These are phyloP conservation scores for Phytoseiulus persimilis DNA, from an alignment of 2,888 invertebrate species.

Conservation along the genomic window DNA sequence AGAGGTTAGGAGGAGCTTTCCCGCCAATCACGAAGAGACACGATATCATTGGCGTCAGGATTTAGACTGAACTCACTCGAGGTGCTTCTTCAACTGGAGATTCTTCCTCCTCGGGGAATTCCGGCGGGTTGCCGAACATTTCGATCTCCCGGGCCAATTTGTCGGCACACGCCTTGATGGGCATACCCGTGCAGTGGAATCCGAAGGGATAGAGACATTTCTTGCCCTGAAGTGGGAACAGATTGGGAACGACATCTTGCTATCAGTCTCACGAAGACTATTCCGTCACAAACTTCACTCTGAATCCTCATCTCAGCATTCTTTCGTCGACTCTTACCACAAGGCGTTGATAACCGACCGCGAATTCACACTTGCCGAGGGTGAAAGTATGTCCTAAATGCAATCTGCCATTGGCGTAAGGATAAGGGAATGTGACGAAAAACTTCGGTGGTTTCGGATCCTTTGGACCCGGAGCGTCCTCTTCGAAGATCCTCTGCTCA, in stretches of 20 bases:
- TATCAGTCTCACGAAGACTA: not conserved
- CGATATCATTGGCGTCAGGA: too few species aligned
- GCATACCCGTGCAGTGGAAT: conserved; percentile 99
- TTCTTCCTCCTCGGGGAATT: conserved; percentile 63
- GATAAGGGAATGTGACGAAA: conserved; percentile 89
- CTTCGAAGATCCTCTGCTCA: conserved; percentile 67
- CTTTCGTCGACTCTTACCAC: conserved; percentile 50
- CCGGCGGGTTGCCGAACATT: conserved; percentile 80
- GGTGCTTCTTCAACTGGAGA: conserved; percentile 46
- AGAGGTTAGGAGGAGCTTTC: too few species aligned
- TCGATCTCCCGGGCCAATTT: conserved; percentile 89
- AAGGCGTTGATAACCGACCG: conserved; percentile 78
- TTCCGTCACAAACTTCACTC: not conserved
- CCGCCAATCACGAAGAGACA: too few species aligned
- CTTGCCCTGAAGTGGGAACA: conserved; percentile 58
- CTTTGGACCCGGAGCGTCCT: conserved; percentile 59
- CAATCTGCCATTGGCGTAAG: conserved; percentile 97
- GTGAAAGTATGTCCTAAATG: conserved; percentile 97
- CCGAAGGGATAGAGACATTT: conserved; percentile 91
- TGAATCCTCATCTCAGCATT: too few species aligned
- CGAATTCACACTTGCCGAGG: conserved; percentile 94
- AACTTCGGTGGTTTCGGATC: conserved; percentile 59
- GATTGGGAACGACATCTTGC: not conserved
- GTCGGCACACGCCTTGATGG: conserved; percentile 97
- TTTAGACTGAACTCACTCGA: not conserved